Conservation (phyloP, 2,113 vertebrate genomes). For the Zosterops hypoxanthus region DNA sequence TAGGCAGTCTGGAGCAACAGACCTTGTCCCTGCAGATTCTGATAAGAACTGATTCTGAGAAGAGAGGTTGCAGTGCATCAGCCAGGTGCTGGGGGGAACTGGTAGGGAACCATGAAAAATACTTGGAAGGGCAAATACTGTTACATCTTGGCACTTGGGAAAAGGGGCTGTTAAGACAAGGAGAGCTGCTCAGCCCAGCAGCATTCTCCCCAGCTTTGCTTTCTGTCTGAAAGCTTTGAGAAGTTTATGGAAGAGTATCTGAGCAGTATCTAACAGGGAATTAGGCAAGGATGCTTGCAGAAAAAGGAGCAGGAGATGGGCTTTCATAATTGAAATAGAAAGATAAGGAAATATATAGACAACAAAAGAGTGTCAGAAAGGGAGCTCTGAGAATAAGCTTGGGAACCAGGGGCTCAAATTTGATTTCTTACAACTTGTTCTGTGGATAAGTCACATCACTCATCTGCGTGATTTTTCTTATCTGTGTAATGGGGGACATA, state of each 20-base stretch:
- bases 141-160: background rate
- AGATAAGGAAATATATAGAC: background rate
- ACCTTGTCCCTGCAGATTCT: background rate
- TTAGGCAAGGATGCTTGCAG: background rate
- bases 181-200: background rate
- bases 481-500: background rate
- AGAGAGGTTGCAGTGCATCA: background rate
- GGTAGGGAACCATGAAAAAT: background rate
- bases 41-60: background rate
- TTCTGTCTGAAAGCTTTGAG: background rate
- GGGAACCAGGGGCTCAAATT: background rate
- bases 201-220: background rate
- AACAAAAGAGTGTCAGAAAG: background rate
- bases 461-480: background rate
- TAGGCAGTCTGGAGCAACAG: background rate
- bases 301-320: background rate
- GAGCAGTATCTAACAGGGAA: background rate
- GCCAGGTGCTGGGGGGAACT: background rate
- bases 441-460: background rate
- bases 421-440: constrained; percentile 16
- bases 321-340: constrained; percentile 10
- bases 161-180: background rate
- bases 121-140: background rate
- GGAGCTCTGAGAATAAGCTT: background rate
- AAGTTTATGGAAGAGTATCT: background rate